Conservation (phyloP, 2,113 vertebrate species). For the Saimiri boliviensis region DNA sequence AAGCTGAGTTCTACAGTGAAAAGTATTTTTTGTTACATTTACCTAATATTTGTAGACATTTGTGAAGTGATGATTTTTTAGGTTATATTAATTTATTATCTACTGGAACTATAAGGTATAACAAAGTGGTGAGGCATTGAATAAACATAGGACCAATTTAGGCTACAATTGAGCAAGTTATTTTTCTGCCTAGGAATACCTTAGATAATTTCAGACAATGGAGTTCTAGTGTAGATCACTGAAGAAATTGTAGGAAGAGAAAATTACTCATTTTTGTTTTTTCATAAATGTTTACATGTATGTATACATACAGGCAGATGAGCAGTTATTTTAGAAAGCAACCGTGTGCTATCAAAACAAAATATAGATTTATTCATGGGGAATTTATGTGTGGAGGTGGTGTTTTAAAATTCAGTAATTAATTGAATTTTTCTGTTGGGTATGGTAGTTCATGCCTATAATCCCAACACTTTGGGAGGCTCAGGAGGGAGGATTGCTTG, state of each 20-base stretch:
- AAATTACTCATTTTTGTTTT: not conserved
- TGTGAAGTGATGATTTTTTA: not conserved
- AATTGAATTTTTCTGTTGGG: not conserved
- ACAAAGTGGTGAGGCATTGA: not conserved
- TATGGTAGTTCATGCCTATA: not conserved
- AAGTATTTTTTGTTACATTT: too few relatives aligned
- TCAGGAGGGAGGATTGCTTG: not conserved
- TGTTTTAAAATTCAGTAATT: not conserved
- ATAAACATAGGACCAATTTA: not conserved
- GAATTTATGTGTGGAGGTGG: not conserved
- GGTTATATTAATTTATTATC: not conserved
- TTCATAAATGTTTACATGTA: not conserved
- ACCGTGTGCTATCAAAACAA: not conserved
- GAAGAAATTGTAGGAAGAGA: not conserved
- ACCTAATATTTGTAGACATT: not conserved
- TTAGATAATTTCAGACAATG: not conserved
- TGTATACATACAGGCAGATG: not conserved
- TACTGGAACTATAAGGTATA: not conserved
- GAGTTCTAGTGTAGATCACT: not conserved
- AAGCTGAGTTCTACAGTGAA: too few relatives aligned
- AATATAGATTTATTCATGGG: not conserved
- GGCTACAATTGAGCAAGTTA: not conserved
- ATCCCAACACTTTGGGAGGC: not conserved
- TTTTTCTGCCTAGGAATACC: not conserved
- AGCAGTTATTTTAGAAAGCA: not conserved